phyloP scores from a whole-genome alignment of 2,797 vertebrate genomes.

The Sus cebifrons region DNA sequence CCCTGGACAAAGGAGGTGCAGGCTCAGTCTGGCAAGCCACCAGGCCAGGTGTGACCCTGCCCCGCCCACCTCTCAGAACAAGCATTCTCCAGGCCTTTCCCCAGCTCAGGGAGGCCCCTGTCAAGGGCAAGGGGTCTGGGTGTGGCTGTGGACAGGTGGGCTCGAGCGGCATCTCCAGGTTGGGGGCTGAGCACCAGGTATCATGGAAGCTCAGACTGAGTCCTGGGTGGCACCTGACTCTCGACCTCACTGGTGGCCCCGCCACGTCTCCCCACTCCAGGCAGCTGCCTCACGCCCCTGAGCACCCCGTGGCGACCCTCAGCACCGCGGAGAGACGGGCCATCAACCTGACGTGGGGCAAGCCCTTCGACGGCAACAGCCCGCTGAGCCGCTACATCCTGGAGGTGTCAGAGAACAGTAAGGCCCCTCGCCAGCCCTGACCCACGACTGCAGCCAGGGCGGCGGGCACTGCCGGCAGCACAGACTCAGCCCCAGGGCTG shows the following conservation, averaged over 20 bases:
- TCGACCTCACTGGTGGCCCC: neutral
- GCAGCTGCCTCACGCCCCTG: constrained; percentile 96
- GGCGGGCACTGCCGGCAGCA: neutral
- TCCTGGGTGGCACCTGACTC: rapidly evolving
- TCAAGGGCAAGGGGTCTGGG: too few relatives aligned
- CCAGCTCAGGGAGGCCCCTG: neutral
- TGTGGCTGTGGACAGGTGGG: neutral
- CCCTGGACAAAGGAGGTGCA: rapidly evolving
- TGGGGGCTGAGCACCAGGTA: rapidly evolving
- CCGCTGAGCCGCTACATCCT: constrained; percentile 96
- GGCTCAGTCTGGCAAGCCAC: neutral
- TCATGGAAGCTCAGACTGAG: neutral
- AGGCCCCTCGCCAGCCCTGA: constrained; percentile 84
- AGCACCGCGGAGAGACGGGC: constrained; percentile 94
- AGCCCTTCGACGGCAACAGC: constrained; percentile 98
- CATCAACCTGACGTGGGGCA: constrained; percentile 97
- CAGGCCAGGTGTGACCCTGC: neutral
- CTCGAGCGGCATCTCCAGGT: neutral
- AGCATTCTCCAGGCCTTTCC: neutral
- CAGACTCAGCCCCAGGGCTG: too few relatives aligned
- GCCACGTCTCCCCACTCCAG: constrained; percentile 87
- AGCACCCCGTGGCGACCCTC: constrained; percentile 93
- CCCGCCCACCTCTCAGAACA: neutral
- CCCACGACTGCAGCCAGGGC: rapidly evolving
- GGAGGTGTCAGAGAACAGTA: constrained; percentile 99